A percentile compares a stretch with the other conserved stretches of the same genome.
phyloP scores from a whole-genome alignment of 2,113 vertebrate genomes.

The Lynx canadensis region DNA sequence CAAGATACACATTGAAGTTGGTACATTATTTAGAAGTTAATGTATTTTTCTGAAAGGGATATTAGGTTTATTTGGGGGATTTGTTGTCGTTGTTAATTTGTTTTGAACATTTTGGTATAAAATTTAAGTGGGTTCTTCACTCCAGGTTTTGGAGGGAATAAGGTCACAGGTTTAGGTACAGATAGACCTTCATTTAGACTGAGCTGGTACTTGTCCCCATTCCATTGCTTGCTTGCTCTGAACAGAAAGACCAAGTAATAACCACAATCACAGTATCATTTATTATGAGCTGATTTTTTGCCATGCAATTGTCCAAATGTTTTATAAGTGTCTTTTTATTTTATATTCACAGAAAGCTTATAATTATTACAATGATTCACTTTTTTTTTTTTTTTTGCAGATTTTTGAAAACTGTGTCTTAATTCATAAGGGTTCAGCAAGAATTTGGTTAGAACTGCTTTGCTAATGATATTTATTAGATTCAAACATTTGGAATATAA shows the following conservation, averaged over 20 bases:
- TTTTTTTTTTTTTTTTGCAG: background rate
- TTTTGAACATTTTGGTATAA: background rate
- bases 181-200: background rate
- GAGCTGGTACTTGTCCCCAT: background rate
- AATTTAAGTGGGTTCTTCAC: background rate
- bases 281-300: background rate
- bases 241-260: background rate
- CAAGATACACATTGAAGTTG: background rate
- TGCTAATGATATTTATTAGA: background rate
- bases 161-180: background rate
- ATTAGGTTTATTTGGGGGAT: background rate
- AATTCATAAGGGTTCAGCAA: background rate
- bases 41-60: background rate
- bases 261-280: background rate
- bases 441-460: constrained; percentile 17
- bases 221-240: background rate
- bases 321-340: background rate
- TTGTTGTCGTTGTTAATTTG: background rate
- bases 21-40: background rate
- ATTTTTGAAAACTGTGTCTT: background rate
- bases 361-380: constrained; percentile 12
- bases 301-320: background rate
- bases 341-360: constrained; percentile 8
- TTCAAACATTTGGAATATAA: background rate
- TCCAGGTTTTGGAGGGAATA: background rate